Percentiles rank a stretch among this genome's conserved stretches.
Evolutionary conservation across 2,888 invertebrate genomes (phyloP).

Genomic region (Eledona agricola): DNA sequence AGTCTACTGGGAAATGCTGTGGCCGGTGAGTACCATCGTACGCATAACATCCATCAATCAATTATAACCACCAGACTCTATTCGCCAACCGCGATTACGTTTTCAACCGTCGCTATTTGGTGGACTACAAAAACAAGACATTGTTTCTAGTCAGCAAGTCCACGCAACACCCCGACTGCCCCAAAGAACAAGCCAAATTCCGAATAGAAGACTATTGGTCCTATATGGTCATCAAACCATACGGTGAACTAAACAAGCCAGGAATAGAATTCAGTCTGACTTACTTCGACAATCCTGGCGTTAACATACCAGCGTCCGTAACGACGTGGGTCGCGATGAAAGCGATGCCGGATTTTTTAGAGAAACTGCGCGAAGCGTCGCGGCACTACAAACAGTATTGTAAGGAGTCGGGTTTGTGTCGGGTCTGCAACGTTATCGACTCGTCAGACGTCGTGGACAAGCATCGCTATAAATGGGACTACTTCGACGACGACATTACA

Average conservation of each 20-base stretch:
- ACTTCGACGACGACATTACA: slow-evolving; percentile 40
- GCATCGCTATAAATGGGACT: slow-evolving; percentile 20
- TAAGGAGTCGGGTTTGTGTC: slow-evolving; percentile 44
- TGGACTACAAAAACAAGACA: slow-evolving; percentile 67
- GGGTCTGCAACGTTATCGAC: slow-evolving; percentile 44
- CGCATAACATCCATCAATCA: background rate
- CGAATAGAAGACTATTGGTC: slow-evolving; percentile 87
- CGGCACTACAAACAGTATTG: slow-evolving; percentile 68
- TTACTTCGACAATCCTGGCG: slow-evolving; percentile 88
- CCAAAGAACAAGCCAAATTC: slow-evolving; percentile 72
- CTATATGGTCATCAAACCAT: slow-evolving; percentile 83
- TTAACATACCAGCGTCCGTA: slow-evolving; percentile 76
- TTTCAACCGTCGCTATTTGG: slow-evolving; percentile 74
- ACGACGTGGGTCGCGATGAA: slow-evolving; percentile 78
- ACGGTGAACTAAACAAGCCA: slow-evolving; percentile 67
- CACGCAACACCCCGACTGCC: slow-evolving; percentile 75
- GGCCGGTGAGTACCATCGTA: slow-evolving; percentile 73
- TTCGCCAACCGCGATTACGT: slow-evolving; percentile 90
- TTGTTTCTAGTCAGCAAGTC: slow-evolving; percentile 75
- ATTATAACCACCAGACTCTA: slow-evolving; percentile 54
- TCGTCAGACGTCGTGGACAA: slow-evolving; percentile 39
- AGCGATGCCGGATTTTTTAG: slow-evolving; percentile 81
- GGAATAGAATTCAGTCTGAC: slow-evolving; percentile 86
- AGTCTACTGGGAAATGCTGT: slow-evolving; percentile 88
- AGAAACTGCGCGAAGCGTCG: slow-evolving; percentile 75